Conservation (phyloP, 2,888 invertebrate species). For the Tillus elongatus region DNA sequence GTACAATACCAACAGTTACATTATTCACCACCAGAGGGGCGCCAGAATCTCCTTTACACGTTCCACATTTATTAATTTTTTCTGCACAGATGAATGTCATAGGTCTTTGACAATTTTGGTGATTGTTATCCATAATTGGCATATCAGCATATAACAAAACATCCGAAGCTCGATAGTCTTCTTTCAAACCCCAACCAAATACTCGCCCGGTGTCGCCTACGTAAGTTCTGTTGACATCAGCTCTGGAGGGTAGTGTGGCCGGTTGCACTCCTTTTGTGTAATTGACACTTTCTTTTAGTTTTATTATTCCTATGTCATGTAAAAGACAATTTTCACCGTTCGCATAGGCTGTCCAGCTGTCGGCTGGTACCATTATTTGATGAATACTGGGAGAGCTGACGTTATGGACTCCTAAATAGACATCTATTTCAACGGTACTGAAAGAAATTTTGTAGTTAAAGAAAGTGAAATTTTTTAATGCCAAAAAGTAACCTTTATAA, state of each 20-base stretch:
- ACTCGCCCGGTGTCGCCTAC: background rate
- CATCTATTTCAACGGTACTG: no score
- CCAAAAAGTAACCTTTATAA: no score
- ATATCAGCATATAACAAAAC: background rate
- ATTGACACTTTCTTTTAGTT: background rate
- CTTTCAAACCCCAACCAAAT: background rate
- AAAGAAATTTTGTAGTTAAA: no score
- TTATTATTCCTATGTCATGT: background rate
- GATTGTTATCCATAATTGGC: no score
- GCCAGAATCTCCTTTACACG: background rate
- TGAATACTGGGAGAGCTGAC: no score
- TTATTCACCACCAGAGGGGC: background rate
- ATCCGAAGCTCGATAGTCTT: background rate
- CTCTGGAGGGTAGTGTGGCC: background rate
- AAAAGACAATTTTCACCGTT: no score
- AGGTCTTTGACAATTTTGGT: no score
- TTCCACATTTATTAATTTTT: background rate
- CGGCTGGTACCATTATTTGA: no score
- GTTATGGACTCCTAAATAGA: no score
- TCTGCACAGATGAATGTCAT: background rate
- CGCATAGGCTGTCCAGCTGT: no score
- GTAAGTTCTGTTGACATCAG: conserved; percentile 1
- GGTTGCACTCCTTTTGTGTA: background rate
- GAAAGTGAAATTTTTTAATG: no score
- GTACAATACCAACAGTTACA: background rate